Conservation (phyloP, 2,113 vertebrate genomes). For the Oophaga pumilio region DNA sequence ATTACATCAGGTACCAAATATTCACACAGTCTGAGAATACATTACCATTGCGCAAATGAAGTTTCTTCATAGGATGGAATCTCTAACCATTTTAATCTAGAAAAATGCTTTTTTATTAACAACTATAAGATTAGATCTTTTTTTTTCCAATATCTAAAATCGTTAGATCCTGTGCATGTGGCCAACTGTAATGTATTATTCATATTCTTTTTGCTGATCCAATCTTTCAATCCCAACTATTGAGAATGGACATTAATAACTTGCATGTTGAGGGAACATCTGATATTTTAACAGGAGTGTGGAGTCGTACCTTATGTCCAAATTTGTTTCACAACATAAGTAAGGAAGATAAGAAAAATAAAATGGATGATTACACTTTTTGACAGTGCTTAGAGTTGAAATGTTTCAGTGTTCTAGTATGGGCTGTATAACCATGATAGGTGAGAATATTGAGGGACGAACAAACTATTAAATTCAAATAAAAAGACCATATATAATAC, state of each 20-base stretch:
- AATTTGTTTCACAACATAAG: not conserved
- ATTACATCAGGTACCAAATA: not conserved
- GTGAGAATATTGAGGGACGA: too few relatives aligned
- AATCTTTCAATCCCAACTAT: too few relatives aligned
- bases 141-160: not conserved
- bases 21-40: not conserved
- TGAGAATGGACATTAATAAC: not conserved
- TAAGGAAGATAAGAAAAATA: too few relatives aligned
- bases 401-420: too few relatives aligned
- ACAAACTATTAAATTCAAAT: too few relatives aligned
- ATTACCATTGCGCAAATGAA: not conserved
- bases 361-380: too few relatives aligned
- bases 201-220: too few relatives aligned
- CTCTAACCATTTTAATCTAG: not conserved
- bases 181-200: too few relatives aligned
- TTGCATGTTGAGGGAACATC: not conserved
- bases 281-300: not conserved
- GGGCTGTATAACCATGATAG: too few relatives aligned
- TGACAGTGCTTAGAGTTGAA: too few relatives aligned
- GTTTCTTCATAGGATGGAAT: not conserved
- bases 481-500: too few relatives aligned
- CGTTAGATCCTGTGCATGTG: not conserved
- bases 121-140: not conserved
- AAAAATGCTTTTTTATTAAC: not conserved
- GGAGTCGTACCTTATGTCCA: not conserved